Conservation (phyloP, 1,140 invertebrate species). For the Philaenus spumarius region DNA sequence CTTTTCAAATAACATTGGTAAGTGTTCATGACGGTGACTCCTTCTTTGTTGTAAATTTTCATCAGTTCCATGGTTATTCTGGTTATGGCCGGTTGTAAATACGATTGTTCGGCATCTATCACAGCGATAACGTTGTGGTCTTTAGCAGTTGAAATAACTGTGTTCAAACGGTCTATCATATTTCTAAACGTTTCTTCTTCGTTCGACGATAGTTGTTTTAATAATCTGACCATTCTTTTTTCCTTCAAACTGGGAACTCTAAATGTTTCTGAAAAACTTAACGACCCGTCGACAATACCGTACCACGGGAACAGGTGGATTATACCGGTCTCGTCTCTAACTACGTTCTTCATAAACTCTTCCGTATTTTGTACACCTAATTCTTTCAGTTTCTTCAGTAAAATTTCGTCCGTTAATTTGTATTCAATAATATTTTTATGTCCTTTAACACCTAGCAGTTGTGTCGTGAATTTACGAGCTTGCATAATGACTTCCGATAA, state of each 20-base stretch:
- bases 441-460: conserved; percentile 66
- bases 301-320: conserved; percentile 98
- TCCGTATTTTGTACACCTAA: conserved; percentile 67
- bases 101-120: conserved; percentile 99
- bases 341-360: conserved; percentile 86
- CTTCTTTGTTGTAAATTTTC: conserved; percentile 87
- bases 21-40: conserved; percentile 95
- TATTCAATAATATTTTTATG: conserved; percentile 78
- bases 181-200: conserved; percentile 99
- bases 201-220: conserved; percentile 82
- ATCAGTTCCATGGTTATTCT: conserved; percentile 96
- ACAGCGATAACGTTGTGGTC: conserved; percentile 92
- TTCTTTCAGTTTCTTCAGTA: conserved; percentile 75
- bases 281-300: conserved; percentile 87
- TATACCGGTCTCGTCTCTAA: conserved; percentile 83
- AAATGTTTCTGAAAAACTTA: conserved; percentile 82
- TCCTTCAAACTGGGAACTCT: conserved; percentile 89
- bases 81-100: conserved; percentile 98
- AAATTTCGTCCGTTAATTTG: conserved; percentile 76
- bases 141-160: conserved; percentile 83
- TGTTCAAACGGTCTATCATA: conserved; percentile 90
- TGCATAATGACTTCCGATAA: conserved; percentile 95
- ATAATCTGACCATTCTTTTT: conserved; percentile 68
- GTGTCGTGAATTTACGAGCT: conserved; percentile 87
- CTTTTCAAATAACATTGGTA: conserved; percentile 98